Evolutionary conservation across 2,888 invertebrate genomes (phyloP).

Genomic region (Abscondita cerata): DNA sequence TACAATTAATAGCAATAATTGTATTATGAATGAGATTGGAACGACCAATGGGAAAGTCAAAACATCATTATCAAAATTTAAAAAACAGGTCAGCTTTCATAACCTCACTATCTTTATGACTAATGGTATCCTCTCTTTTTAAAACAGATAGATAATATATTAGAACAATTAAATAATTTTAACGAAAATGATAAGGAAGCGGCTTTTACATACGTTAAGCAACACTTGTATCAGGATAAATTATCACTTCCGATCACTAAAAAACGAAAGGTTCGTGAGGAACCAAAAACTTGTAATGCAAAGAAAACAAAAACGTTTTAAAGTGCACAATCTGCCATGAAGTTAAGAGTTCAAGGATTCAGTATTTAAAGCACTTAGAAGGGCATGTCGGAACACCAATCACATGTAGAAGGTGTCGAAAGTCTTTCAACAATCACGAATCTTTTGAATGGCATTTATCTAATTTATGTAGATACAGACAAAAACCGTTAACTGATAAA

Average conservation of each 20-base stretch:
- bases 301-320: background rate
- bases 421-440: constrained; percentile 37
- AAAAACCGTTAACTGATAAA: constrained; percentile 5
- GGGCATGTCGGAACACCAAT: constrained; percentile 41
- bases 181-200: constrained; percentile 40
- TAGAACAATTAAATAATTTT: constrained; percentile 38
- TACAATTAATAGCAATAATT: no score
- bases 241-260: background rate
- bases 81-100: constrained; percentile 29
- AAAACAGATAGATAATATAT: constrained; percentile 37
- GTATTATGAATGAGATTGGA: no score
- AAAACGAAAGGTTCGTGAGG: background rate
- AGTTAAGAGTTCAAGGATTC: constrained; percentile 33
- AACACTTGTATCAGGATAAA: background rate
- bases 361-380: constrained; percentile 42
- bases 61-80: constrained; percentile 27
- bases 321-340: constrained; percentile 38
- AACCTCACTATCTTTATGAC: constrained; percentile 13
- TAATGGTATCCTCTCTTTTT: background rate
- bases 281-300: no score
- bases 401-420: constrained; percentile 39
- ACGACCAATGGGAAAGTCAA: no score
- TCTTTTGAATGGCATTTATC: constrained; percentile 39
- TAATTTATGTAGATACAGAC: constrained; percentile 29
- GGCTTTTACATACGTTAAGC: constrained; percentile 37